These are phyloP conservation scores for Melanotaenia trifasciata DNA, from an alignment of 2,797 vertebrate genomes.

Conservation along the genomic window DNA sequence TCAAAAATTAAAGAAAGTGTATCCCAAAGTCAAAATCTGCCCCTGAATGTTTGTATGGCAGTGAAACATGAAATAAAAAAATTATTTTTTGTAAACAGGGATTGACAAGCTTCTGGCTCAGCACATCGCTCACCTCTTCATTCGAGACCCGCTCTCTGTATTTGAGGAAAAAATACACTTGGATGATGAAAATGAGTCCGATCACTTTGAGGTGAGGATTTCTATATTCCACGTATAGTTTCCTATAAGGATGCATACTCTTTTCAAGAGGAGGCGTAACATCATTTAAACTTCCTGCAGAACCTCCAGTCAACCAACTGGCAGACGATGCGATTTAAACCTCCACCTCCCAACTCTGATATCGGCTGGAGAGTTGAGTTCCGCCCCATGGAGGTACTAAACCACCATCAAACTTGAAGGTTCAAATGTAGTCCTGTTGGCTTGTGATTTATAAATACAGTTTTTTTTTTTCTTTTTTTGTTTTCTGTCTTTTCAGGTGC, in stretches of 20 bases:
- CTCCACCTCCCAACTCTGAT: slow-evolving; percentile 97
- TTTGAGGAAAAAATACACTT: slow-evolving; percentile 96
- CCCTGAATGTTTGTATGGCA: too few species aligned
- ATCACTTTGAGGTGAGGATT: slow-evolving; percentile 94
- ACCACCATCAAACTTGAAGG: not conserved
- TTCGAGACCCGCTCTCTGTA: slow-evolving; percentile 94
- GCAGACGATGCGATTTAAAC: slow-evolving; percentile 99
- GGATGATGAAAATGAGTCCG: slow-evolving; percentile 97
- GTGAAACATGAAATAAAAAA: not conserved
- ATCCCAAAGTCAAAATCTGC: not conserved
- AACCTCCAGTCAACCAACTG: slow-evolving; percentile 99
- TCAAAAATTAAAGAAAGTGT: not conserved
- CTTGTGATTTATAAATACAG: not conserved
- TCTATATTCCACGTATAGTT: not conserved
- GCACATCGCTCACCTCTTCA: slow-evolving; percentile 98
- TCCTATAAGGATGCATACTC: not conserved
- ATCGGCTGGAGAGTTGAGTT: slow-evolving; percentile 99
- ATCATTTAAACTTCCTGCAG: slow-evolving; percentile 74
- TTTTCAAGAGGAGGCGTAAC: not conserved
- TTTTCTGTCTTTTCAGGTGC: slow-evolving; percentile 84
- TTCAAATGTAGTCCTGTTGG: not conserved
- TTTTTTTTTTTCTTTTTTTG: not conserved
- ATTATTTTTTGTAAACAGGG: slow-evolving; percentile 81
- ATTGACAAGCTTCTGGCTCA: slow-evolving; percentile 97
- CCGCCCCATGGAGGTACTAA: slow-evolving; percentile 96